phyloP scores from a whole-genome alignment of 2,888 invertebrate species.

The Rhynchonema sp. region DNA sequence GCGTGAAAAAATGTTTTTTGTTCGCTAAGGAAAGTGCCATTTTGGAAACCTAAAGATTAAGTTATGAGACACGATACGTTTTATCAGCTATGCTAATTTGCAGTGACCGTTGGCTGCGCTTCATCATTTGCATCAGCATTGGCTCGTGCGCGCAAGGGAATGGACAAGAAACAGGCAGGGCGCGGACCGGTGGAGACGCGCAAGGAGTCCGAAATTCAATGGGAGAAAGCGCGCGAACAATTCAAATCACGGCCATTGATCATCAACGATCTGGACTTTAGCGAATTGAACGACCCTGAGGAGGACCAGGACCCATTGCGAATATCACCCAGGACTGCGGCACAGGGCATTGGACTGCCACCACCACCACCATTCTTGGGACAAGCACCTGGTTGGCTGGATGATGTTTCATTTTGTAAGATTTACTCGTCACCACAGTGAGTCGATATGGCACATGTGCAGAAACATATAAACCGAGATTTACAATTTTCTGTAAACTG shows the following conservation, averaged over 20 bases:
- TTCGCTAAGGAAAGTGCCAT: too few relatives aligned
- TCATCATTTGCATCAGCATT: background rate
- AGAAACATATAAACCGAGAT: too few relatives aligned
- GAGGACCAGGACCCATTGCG: constrained; percentile 40
- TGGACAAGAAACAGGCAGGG: constrained; percentile 15
- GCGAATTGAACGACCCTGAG: constrained; percentile 68
- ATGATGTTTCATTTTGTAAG: too few relatives aligned
- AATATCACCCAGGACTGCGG: constrained; percentile 25
- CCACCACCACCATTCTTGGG: constrained; percentile 35
- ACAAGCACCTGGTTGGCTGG: too few relatives aligned
- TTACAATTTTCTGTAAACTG: too few relatives aligned
- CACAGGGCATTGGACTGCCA: constrained; percentile 21
- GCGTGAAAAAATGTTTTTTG: too few relatives aligned
- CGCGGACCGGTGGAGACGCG: constrained; percentile 6
- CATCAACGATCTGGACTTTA: constrained; percentile 82
- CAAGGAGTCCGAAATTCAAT: constrained; percentile 54
- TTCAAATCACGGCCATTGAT: constrained; percentile 41
- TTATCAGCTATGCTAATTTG: too few relatives aligned
- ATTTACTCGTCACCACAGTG: too few relatives aligned
- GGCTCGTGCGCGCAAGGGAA: constrained; percentile 11
- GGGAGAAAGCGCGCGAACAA: constrained; percentile 64
- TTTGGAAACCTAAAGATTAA: too few relatives aligned
- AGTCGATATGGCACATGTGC: too few relatives aligned
- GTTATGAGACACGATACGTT: too few relatives aligned
- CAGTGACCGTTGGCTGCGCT: background rate